A percentile compares a stretch with the other conserved stretches of the same genome.
Conservation (phyloP, 2,113 vertebrate species). For the Chaetodon auriga region DNA sequence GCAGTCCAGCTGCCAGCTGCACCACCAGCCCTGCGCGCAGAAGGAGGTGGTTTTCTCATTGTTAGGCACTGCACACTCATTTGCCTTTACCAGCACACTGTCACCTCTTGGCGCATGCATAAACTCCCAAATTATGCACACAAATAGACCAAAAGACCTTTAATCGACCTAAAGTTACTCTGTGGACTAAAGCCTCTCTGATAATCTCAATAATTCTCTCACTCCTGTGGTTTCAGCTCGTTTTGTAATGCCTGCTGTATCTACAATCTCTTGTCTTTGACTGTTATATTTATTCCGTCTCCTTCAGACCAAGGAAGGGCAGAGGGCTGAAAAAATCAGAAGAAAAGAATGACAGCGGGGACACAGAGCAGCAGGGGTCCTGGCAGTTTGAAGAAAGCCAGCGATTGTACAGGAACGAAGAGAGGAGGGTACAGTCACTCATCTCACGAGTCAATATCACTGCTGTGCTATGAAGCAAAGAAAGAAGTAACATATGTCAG, state of each 20-base stretch:
- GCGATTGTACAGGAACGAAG: conserved; percentile 59
- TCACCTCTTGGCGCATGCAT: conserved; percentile 28
- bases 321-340: conserved; percentile 76
- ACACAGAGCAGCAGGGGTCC: conserved; percentile 49
- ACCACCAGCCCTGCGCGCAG: conserved; percentile 86
- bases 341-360: conserved; percentile 60
- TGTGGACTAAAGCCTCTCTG: not conserved
- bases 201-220: not conserved
- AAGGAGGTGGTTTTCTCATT: conserved; percentile 86
- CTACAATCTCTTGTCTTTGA: not conserved
- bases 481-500: not conserved
- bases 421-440: conserved; percentile 70
- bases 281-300: conserved; percentile 14
- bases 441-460: not conserved
- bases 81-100: conserved; percentile 31
- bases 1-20: conserved; percentile 74
- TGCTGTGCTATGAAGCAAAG: not conserved
- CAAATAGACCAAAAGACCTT: not conserved
- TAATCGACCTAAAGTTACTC: not conserved
- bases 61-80: conserved; percentile 45
- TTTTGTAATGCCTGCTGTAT: not conserved
- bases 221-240: not conserved
- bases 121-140: conserved; percentile 25
- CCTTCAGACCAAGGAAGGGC: conserved; percentile 80
- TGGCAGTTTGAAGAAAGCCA: conserved; percentile 72